These are phyloP conservation scores for Sesamia nonagrioides DNA, from an alignment of 1,140 invertebrate genomes.

Conservation along the genomic window DNA sequence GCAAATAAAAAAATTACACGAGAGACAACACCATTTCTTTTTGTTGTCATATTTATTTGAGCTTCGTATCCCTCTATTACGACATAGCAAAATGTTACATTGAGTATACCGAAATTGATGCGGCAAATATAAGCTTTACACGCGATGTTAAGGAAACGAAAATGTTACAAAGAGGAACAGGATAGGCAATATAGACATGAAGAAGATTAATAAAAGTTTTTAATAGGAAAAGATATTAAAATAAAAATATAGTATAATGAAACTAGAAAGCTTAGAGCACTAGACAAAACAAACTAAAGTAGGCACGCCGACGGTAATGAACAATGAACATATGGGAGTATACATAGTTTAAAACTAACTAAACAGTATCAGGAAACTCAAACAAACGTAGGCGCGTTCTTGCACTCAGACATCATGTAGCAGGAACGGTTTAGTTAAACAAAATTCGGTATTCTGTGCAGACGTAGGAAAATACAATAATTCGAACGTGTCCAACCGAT, in stretches of 20 bases:
- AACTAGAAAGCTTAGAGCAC: not conserved
- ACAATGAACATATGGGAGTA: slow-evolving; percentile 56
- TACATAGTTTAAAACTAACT: slow-evolving; percentile 58
- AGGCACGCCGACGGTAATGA: slow-evolving; percentile 51
- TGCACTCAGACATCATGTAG: slow-evolving; percentile 62
- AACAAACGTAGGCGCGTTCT: slow-evolving; percentile 57
- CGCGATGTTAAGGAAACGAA: not conserved
- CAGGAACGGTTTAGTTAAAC: slow-evolving; percentile 66
- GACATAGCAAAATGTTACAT: slow-evolving; percentile 4
- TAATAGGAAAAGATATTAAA: not conserved
- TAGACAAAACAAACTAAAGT: not conserved
- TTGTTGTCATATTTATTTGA: slow-evolving; percentile 31
- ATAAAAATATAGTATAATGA: not conserved
- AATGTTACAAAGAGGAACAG: not conserved
- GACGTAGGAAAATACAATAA: slow-evolving; percentile 78
- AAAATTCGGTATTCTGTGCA: slow-evolving; percentile 72
- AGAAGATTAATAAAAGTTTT: not conserved
- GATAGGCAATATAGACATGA: no score
- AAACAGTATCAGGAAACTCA: slow-evolving; percentile 60
- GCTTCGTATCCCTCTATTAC: slow-evolving; percentile 33
- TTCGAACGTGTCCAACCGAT: slow-evolving; percentile 78
- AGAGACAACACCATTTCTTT: slow-evolving; percentile 35
- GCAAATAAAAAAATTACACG: slow-evolving; percentile 53
- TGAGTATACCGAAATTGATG: slow-evolving; percentile 7
- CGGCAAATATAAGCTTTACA: not conserved